Evolutionary conservation across 2,113 vertebrate genomes (phyloP).

Genomic region (Marmota flaviventris): DNA sequence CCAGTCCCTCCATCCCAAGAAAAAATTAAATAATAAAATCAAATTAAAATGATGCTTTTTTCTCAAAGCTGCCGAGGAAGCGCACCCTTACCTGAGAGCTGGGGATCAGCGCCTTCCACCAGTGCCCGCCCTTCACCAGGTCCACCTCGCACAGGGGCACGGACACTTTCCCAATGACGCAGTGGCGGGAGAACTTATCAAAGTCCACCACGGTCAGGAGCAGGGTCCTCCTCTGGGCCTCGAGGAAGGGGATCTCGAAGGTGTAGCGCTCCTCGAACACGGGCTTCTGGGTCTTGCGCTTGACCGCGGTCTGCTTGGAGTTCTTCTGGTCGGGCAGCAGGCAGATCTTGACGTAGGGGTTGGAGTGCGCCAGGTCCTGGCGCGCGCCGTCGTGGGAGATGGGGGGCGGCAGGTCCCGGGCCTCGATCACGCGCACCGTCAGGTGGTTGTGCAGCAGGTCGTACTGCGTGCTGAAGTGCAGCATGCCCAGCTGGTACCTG

Average conservation of each 20-base stretch:
- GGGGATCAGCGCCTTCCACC: conserved; percentile 95
- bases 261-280: conserved; percentile 96
- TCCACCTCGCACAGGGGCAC: conserved; percentile 93
- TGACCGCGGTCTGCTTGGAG: conserved; percentile 95
- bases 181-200: conserved; percentile 95
- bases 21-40: not conserved
- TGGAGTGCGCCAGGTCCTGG: conserved; percentile 94
- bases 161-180: conserved; percentile 94
- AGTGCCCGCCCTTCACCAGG: conserved; percentile 95
- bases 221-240: conserved; percentile 95
- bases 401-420: conserved; percentile 92
- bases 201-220: conserved; percentile 94
- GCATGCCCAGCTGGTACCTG: conserved; percentile 94
- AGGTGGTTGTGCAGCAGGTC: conserved; percentile 93
- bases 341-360: conserved; percentile 95
- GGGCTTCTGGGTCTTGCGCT: conserved; percentile 94
- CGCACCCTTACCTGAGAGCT: conserved; percentile 92
- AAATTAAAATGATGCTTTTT: not conserved
- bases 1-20: too few relatives aligned
- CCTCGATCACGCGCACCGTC: conserved; percentile 93
- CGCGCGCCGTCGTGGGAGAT: conserved; percentile 90
- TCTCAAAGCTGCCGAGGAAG: not conserved
- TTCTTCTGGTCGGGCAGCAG: conserved; percentile 96
- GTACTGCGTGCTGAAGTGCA: conserved; percentile 95
- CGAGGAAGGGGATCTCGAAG: conserved; percentile 94